Evolutionary conservation across 2,888 invertebrate genomes (phyloP).

Genomic region (Lasioglossum figueresi): DNA sequence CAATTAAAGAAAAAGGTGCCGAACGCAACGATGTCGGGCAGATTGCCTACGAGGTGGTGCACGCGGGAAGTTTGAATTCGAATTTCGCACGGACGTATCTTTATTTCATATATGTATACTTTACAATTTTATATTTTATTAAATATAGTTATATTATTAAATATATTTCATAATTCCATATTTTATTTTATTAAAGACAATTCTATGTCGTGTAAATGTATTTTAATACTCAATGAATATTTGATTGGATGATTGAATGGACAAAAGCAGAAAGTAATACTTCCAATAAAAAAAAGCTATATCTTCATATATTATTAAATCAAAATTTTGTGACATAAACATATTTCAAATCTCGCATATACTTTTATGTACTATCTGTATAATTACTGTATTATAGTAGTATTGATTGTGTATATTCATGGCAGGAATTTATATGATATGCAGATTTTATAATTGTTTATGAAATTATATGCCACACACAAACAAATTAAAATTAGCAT

Average conservation of each 20-base stretch:
- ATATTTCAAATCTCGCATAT: not conserved
- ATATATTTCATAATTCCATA: not conserved
- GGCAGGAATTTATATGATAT: not conserved
- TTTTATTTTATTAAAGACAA: not conserved
- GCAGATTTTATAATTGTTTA: not conserved
- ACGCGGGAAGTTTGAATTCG: not conserved
- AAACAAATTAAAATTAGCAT: not conserved
- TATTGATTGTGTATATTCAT: not conserved
- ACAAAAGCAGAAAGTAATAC: not conserved
- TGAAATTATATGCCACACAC: not conserved
- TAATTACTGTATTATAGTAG: not conserved
- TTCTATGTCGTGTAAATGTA: not conserved
- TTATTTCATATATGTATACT: not conserved
- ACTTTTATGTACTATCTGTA: not conserved
- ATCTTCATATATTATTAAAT: not conserved
- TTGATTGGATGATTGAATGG: not conserved
- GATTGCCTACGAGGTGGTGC: not conserved
- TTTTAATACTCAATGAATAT: not conserved
- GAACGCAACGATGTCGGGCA: not conserved
- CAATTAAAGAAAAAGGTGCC: not conserved
- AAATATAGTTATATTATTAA: not conserved
- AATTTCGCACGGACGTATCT: not conserved
- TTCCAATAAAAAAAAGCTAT: not conserved
- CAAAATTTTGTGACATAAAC: not conserved
- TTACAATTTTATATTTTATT: constrained; percentile 2